Base-by-base conservation (phyloP, 2,113 vertebrate species). In the Triplophysa rosa region DNA sequence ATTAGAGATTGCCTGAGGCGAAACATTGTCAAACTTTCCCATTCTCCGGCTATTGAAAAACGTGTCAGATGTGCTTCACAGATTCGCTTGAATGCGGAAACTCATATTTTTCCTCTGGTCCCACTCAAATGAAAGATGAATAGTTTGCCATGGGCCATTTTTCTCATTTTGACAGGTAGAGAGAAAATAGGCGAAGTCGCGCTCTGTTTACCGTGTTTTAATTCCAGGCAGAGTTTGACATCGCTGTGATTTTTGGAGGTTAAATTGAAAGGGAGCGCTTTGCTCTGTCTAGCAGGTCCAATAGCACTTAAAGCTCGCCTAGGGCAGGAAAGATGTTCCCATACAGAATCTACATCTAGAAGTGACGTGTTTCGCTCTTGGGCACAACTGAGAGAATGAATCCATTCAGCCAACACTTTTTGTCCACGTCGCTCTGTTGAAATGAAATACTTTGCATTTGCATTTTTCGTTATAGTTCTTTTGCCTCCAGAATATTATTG, bases 1-100 rank as follows among this genome's bases (percentile, higher is more conserved):
- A 94, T 94, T 92, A 94, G 91, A 88, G 89, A 90, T 86, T 87
- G 90, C 90, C 90, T 78, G 83, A 85, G 87, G 89, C 88, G 88
- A 91, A 85, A 78, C 86, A 83, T 84, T 69, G 84, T 67, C 83
- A 9, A 80, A 89, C 87, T 88, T 80, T 85, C 80, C 87, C 85
- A 84, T 87, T 86, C 87, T 78, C 80, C 87, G 80, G 84, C 90
- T 90, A 93, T 92, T 92, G 90, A 91, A 92, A 92, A 93, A 89
- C 84, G 87, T 91, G 91, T 92, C 91, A 91, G 91, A 92, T 83
- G 89, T 83, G 87, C 85, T 87, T 85, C 83, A 79, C 81, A 88
- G 90, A 91, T 90, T 89, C 89, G 89, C 84, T 89, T 86, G 76
- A 84, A 82, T 84, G 85, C 82, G 67, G 77, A 71, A 82, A 84